These are phyloP conservation scores for Brachionus angularis DNA, from an alignment of 1,140 invertebrate species.

Conservation along the genomic window DNA sequence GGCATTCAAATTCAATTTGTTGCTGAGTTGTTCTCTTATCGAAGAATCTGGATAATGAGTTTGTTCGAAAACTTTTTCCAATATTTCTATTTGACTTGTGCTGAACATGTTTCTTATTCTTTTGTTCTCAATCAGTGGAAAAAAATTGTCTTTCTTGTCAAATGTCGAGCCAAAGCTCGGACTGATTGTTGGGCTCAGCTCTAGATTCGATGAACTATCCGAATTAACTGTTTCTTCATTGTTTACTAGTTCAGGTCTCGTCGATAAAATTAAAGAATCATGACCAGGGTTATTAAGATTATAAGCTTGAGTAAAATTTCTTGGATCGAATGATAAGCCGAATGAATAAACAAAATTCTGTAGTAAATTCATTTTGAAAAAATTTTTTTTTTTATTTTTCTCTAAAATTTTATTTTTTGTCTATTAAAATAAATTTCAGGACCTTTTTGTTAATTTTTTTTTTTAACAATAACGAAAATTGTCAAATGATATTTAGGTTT, in stretches of 20 bases:
- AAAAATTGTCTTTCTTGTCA: neutral
- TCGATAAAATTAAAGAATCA: too few species aligned
- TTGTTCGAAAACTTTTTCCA: slow-evolving; percentile 98
- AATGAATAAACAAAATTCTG: slow-evolving; percentile 37
- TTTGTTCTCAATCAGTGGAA: slow-evolving; percentile 25
- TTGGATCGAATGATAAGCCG: too few species aligned
- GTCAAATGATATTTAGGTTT: too few species aligned
- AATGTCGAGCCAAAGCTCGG: neutral
- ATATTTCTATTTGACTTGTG: slow-evolving; percentile 80
- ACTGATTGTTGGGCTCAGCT: neutral
- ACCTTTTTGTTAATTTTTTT: too few species aligned
- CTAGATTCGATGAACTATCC: too few species aligned
- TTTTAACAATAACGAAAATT: too few species aligned
- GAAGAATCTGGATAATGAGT: slow-evolving; percentile 99
- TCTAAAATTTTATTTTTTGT: neutral
- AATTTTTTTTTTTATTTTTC: neutral
- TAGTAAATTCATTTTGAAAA: slow-evolving; percentile 22
- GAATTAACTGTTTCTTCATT: too few species aligned
- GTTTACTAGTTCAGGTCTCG: too few species aligned
- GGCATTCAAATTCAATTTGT: slow-evolving; percentile 98
- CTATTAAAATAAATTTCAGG: too few species aligned
- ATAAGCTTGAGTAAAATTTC: neutral
- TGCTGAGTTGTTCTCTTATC: slow-evolving; percentile 94
- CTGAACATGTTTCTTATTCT: slow-evolving; percentile 23
- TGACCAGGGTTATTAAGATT: too few species aligned